A percentile compares a stretch with the other conserved stretches of the same genome.
Evolutionary conservation across 2,113 vertebrate species (phyloP).

Genomic region (Oreochromis spilurus): DNA sequence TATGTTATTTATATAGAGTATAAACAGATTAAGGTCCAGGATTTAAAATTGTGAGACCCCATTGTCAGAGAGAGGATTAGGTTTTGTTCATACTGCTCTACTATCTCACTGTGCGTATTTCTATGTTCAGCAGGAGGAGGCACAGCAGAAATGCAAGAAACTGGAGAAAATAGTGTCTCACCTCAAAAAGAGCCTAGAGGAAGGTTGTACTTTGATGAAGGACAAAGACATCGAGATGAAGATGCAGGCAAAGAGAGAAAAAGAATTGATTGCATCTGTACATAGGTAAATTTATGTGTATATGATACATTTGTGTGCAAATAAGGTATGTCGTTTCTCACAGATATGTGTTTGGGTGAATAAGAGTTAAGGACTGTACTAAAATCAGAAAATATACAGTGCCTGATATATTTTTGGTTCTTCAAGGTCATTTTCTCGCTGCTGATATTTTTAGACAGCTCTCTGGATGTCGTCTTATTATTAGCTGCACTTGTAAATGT

Average conservation of each 20-base stretch:
- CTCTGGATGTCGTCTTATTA: background rate
- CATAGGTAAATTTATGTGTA: conserved; percentile 75
- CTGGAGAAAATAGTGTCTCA: conserved; percentile 73
- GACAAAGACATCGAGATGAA: conserved; percentile 82
- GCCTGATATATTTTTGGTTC: background rate
- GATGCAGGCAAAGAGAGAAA: conserved; percentile 84
- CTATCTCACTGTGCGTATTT: background rate
- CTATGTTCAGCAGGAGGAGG: conserved; percentile 77
- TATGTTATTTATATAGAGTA: background rate
- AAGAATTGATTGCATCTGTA: conserved; percentile 85
- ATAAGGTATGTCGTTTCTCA: background rate
- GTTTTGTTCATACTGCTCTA: background rate
- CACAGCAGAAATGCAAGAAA: conserved; percentile 78
- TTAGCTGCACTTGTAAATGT: background rate
- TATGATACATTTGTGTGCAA: background rate
- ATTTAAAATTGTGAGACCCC: background rate
- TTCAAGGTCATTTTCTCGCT: background rate
- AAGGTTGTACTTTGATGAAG: conserved; percentile 69
- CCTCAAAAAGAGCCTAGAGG: conserved; percentile 76
- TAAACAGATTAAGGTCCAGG: background rate
- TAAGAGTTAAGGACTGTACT: background rate
- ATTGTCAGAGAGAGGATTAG: background rate
- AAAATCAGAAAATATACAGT: background rate
- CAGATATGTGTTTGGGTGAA: background rate
- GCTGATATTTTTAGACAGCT: background rate